A percentile compares a stretch with the other conserved stretches of the same genome.
These are phyloP conservation scores for Cranoglanis bouderius DNA, from an alignment of 2,113 vertebrate species.

Conservation along the genomic window DNA sequence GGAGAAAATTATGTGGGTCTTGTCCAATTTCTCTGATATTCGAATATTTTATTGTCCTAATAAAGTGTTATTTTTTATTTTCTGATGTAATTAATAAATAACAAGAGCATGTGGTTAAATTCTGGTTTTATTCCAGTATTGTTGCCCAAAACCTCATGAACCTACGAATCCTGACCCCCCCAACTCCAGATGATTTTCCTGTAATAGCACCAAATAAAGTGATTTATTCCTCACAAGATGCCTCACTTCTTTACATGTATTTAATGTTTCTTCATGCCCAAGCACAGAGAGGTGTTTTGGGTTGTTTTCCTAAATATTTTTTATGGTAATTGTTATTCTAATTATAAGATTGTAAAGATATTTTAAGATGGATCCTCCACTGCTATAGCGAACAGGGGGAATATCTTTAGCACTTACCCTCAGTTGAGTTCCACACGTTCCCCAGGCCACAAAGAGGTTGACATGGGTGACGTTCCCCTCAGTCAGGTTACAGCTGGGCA, in stretches of 20 bases:
- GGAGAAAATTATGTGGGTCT: not conserved
- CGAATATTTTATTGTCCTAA: not conserved
- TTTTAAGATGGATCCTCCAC: not conserved
- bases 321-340: not conserved
- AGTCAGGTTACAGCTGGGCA: constrained; percentile 70
- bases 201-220: not conserved
- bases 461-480: constrained; percentile 71
- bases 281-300: not conserved
- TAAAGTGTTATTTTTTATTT: not conserved
- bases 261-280: not conserved
- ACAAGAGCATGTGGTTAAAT: not conserved
- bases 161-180: not conserved
- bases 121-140: not conserved
- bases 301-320: not conserved
- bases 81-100: not conserved
- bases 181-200: not conserved
- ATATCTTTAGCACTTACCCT: constrained; percentile 69
- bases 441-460: constrained; percentile 76
- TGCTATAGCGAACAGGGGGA: not conserved
- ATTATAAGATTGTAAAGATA: not conserved
- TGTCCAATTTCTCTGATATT: not conserved
- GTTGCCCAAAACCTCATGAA: not conserved
- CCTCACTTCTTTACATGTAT: not conserved
- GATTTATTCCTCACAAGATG: not conserved
- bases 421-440: constrained; percentile 72